These are phyloP conservation scores for Cricetomys ansorgei DNA, from an alignment of 2,113 vertebrate species.

Conservation along the genomic window DNA sequence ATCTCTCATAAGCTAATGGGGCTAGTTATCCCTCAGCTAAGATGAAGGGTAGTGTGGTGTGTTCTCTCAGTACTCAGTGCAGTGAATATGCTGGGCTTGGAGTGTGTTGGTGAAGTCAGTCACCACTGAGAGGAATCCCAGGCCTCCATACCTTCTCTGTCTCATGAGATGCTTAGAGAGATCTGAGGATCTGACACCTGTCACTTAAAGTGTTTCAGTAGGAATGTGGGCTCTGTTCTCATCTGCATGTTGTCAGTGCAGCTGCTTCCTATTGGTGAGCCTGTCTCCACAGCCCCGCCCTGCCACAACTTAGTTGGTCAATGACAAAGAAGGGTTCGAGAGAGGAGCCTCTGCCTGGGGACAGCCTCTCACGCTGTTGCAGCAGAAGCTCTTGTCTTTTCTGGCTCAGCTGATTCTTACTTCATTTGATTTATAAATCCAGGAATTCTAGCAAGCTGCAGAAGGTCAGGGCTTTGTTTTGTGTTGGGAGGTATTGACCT, in stretches of 20 bases:
- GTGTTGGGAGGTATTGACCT: background rate
- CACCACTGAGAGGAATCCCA: background rate
- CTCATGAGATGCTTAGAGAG: background rate
- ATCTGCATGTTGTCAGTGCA: background rate
- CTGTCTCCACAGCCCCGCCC: background rate
- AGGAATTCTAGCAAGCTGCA: background rate
- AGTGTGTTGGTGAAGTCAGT: background rate
- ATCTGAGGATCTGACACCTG: background rate
- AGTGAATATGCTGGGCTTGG: background rate
- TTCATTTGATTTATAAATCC: background rate
- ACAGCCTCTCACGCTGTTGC: background rate
- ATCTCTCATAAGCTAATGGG: background rate
- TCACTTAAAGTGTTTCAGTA: background rate
- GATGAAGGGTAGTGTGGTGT: too few relatives aligned
- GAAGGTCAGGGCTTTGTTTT: too few relatives aligned
- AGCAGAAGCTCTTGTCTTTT: background rate
- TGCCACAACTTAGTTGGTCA: background rate
- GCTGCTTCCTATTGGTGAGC: background rate
- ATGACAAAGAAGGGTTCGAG: background rate
- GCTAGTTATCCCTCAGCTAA: background rate
- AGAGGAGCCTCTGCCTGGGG: background rate
- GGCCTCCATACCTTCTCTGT: background rate
- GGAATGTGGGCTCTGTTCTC: background rate
- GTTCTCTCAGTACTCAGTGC: background rate
- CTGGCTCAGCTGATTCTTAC: background rate